Conservation (phyloP, 2,113 vertebrate genomes). For the Gambusia affinis region DNA sequence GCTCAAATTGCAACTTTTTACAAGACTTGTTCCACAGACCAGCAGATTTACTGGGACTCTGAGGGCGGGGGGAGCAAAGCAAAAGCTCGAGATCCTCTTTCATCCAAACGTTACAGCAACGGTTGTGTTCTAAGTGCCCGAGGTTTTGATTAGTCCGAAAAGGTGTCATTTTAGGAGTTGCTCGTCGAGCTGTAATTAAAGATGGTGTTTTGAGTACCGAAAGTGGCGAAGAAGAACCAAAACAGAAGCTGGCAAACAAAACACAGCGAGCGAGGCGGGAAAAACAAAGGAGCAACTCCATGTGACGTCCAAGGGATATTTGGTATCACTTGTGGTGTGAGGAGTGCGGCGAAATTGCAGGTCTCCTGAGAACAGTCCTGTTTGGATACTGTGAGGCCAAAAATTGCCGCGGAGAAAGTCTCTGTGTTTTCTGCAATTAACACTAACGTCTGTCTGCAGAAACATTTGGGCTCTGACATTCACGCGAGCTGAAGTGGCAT, state of each 20-base stretch:
- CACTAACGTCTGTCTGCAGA: constrained; percentile 72
- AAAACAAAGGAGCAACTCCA: neutral
- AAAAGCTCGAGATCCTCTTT: neutral
- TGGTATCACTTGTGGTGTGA: constrained; percentile 30
- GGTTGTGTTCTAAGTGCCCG: neutral
- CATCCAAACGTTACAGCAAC: neutral
- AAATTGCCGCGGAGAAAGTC: constrained; percentile 34
- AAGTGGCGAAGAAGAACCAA: constrained; percentile 12
- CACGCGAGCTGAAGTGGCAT: constrained; percentile 41
- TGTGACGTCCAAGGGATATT: constrained; percentile 1
- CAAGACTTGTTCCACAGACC: neutral
- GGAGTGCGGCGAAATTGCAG: constrained; percentile 27
- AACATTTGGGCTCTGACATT: constrained; percentile 30
- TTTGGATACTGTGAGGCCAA: constrained; percentile 31
- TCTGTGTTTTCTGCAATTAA: constrained; percentile 61
- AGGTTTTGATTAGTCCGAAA: constrained; percentile 17
- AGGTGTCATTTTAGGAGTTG: neutral
- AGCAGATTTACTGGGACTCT: neutral
- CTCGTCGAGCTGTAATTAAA: constrained; percentile 7
- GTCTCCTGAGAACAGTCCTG: constrained; percentile 30
- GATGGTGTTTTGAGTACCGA: neutral
- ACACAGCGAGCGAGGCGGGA: neutral
- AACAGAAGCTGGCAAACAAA: constrained; percentile 12
- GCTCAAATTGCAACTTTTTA: neutral
- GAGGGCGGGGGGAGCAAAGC: neutral